Evolutionary conservation across 1,140 invertebrate species (phyloP).

Genomic region (Ooceraea biroi): DNA sequence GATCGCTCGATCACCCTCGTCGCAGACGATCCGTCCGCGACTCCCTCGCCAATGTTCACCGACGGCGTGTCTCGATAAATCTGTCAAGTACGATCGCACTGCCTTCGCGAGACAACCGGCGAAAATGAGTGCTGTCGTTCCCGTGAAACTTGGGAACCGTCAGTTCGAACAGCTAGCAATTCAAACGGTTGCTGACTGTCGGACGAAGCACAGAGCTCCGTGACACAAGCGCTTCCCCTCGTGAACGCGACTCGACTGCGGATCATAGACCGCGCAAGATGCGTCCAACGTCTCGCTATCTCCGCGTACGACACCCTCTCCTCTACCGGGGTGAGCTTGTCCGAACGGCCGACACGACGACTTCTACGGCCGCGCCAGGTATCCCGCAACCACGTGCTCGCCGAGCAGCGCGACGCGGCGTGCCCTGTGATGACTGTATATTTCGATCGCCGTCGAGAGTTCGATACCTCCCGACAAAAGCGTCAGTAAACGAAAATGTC

Average conservation of each 20-base stretch:
- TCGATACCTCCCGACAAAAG: background rate
- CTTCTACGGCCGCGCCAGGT: background rate
- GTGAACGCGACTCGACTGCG: slow-evolving; percentile 57
- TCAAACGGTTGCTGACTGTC: background rate
- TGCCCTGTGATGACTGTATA: background rate
- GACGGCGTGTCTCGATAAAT: slow-evolving; percentile 8
- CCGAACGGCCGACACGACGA: background rate
- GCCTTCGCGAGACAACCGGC: background rate
- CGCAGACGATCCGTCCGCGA: background rate
- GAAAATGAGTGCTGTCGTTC: background rate
- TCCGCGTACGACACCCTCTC: slow-evolving; percentile 2
- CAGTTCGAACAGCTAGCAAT: background rate
- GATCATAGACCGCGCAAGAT: background rate
- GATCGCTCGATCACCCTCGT: slow-evolving; percentile 20
- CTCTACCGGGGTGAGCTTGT: background rate
- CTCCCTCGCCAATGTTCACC: background rate
- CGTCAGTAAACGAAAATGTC: no score
- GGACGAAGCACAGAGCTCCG: background rate
- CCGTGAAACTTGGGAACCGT: background rate
- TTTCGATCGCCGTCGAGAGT: background rate
- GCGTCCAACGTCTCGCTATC: slow-evolving; percentile 3
- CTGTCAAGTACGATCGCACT: background rate
- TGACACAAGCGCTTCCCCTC: background rate
- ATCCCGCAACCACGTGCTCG: slow-evolving; percentile 38
- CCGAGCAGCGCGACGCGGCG: background rate